These are phyloP conservation scores for Noctilio leporinus DNA, from an alignment of 2,113 vertebrate genomes.

Conservation along the genomic window DNA sequence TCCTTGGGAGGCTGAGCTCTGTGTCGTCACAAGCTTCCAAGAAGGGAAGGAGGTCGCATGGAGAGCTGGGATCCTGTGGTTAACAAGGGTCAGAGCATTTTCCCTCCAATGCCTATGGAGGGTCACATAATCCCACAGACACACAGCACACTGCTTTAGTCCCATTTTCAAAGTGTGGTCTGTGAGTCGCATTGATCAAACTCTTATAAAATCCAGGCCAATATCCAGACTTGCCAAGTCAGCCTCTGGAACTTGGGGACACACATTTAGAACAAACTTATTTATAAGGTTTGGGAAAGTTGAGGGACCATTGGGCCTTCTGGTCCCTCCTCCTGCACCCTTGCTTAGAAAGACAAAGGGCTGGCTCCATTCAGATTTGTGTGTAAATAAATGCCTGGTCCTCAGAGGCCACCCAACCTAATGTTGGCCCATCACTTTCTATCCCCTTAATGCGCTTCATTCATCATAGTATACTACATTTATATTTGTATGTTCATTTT, in stretches of 20 bases:
- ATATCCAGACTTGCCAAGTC: not conserved
- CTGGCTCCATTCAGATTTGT: not conserved
- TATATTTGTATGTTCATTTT: not conserved
- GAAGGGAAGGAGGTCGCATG: not conserved
- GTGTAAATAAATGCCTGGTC: not conserved
- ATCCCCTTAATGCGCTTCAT: not conserved
- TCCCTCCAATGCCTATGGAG: not conserved
- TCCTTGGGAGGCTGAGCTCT: not conserved
- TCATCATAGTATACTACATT: not conserved
- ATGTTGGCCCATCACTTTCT: not conserved
- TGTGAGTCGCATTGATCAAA: not conserved
- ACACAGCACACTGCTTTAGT: too few relatives aligned
- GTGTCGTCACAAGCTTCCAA: fast-evolving
- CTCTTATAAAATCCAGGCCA: not conserved
- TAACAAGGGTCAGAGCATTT: not conserved
- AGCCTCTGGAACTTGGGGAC: not conserved
- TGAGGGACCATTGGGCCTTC: not conserved
- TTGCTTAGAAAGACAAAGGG: not conserved
- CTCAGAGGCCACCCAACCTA: not conserved
- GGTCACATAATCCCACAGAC: not conserved
- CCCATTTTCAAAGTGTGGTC: not conserved
- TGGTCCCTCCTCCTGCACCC: not conserved
- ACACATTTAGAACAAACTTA: not conserved
- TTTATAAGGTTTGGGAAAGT: not conserved
- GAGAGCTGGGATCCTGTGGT: not conserved